These are phyloP conservation scores for Erpobdella octoculata DNA, from an alignment of 2,888 invertebrate species.

Conservation along the genomic window DNA sequence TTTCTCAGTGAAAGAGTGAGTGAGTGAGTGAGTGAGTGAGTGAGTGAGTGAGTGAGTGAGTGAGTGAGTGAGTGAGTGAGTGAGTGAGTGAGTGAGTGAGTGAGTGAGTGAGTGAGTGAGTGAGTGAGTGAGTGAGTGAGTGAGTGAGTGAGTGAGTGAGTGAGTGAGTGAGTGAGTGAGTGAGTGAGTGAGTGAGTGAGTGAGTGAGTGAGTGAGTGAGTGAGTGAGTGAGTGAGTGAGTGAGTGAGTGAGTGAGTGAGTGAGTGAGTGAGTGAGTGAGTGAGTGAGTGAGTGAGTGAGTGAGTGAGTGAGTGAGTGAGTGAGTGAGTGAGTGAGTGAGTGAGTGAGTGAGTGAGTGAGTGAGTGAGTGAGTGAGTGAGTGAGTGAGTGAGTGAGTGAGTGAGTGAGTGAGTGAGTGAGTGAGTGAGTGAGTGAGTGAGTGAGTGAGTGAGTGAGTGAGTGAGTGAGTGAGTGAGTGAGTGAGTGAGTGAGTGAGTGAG, in stretches of 20 bases:
- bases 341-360: background rate
- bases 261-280: background rate
- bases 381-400: conserved; percentile 28
- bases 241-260: background rate
- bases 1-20: too few species aligned
- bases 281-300: background rate
- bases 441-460: conserved; percentile 34
- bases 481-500: conserved; percentile 21
- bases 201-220: background rate
- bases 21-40: too few species aligned
- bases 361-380: background rate
- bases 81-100: too few species aligned
- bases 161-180: conserved; percentile 1
- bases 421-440: conserved; percentile 34
- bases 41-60: too few species aligned
- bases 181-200: conserved; percentile 1
- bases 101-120: too few species aligned
- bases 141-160: conserved; percentile 1
- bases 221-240: background rate
- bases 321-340: background rate
- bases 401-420: conserved; percentile 28
- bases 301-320: background rate
- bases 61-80: too few species aligned
- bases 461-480: conserved; percentile 33
- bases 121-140: too few species aligned